Evolutionary conservation across 2,888 invertebrate genomes (phyloP).

Genomic region (Polyommatus icarus): DNA sequence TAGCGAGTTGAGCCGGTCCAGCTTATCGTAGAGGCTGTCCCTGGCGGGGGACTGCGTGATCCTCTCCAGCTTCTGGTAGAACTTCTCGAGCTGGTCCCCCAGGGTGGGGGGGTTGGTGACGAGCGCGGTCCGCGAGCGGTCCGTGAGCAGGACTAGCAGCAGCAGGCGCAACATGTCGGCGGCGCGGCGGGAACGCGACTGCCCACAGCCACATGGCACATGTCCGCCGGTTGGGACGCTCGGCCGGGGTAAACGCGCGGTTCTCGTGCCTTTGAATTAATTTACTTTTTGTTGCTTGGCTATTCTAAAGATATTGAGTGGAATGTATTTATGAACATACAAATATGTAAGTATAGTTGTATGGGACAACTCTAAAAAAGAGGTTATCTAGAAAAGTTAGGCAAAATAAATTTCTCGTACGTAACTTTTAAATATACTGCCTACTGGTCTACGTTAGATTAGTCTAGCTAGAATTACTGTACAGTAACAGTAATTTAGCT

Average conservation of each 20-base stretch:
- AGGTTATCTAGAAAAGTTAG: no score
- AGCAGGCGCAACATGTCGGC: constrained; percentile 61
- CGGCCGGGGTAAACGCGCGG: constrained; percentile 42
- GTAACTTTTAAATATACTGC: no score
- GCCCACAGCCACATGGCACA: constrained; percentile 56
- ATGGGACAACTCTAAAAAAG: not conserved
- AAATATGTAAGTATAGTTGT: not conserved
- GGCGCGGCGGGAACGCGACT: constrained; percentile 55
- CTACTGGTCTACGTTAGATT: no score
- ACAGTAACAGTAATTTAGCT: no score
- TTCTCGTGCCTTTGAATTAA: constrained; percentile 21
- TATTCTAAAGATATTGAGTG: not conserved
- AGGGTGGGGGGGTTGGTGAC: constrained; percentile 61
- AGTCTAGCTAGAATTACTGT: no score
- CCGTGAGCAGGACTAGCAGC: constrained; percentile 54
- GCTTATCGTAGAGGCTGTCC: constrained; percentile 56
- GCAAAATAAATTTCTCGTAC: no score
- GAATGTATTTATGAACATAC: not conserved
- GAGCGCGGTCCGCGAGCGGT: constrained; percentile 56
- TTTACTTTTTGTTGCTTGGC: not conserved
- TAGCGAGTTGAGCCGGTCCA: constrained; percentile 61
- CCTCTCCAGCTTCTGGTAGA: constrained; percentile 64
- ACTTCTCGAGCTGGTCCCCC: constrained; percentile 56
- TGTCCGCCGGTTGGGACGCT: constrained; percentile 48
- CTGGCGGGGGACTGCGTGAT: constrained; percentile 50